phyloP scores from a whole-genome alignment of 2,797 vertebrate genomes.

The Myiotriccus ornatus region DNA sequence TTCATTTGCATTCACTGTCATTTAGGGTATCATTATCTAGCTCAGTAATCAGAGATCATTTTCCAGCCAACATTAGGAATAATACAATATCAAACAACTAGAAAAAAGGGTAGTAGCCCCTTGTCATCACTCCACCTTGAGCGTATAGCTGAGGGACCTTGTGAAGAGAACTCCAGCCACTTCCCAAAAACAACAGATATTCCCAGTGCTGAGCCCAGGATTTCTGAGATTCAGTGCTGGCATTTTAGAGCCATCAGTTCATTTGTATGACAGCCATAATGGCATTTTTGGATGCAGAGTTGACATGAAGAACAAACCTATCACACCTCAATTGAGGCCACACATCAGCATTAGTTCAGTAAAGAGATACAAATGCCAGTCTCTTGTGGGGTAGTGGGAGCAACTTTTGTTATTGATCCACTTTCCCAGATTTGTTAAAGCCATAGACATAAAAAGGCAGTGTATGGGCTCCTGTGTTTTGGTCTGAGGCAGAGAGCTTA shows the following conservation, averaged over 20 bases:
- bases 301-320: not conserved
- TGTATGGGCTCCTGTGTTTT: not conserved
- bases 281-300: not conserved
- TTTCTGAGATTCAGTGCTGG: not conserved
- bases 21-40: not conserved
- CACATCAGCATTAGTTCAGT: not conserved
- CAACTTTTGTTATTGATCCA: not conserved
- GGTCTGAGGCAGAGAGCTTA: not conserved
- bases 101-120: not conserved
- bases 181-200: not conserved
- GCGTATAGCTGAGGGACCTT: not conserved
- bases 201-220: not conserved
- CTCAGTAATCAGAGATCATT: not conserved
- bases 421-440: not conserved
- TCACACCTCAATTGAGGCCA: not conserved
- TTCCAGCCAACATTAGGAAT: not conserved
- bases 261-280: not conserved
- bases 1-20: not conserved
- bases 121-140: not conserved
- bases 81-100: not conserved
- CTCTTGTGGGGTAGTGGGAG: not conserved
- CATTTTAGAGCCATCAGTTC: not conserved
- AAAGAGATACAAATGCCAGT: not conserved
- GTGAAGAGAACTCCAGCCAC: not conserved
- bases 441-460: not conserved